Conservation (phyloP, 2,797 vertebrate genomes). For the Benthosema pterotum region DNA sequence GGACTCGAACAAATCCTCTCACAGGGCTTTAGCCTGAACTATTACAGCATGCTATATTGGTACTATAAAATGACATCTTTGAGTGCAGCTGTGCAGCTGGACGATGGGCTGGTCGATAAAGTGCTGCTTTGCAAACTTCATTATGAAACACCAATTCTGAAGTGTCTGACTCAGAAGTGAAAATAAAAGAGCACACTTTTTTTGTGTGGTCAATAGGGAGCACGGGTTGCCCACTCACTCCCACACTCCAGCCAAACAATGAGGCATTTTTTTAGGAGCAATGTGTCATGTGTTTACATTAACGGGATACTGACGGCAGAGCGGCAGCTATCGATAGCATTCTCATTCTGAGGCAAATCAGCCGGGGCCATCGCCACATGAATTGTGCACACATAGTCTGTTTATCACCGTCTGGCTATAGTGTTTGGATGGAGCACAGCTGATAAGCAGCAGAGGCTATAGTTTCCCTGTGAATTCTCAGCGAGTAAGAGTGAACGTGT, state of each 20-base stretch:
- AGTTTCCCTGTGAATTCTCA: conserved; percentile 49
- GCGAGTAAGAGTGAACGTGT: conserved; percentile 34
- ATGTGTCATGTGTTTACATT: conserved; percentile 71
- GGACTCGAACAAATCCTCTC: conserved; percentile 5
- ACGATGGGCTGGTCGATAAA: conserved; percentile 41
- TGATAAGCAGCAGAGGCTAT: conserved; percentile 73
- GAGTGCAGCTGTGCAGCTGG: conserved; percentile 58
- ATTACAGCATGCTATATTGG: conserved; percentile 33
- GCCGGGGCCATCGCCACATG: conserved; percentile 43
- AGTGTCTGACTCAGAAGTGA: conserved; percentile 60
- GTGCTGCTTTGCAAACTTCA: conserved; percentile 63
- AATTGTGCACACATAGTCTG: conserved; percentile 61
- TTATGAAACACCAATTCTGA: conserved; percentile 61
- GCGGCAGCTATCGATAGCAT: conserved; percentile 64
- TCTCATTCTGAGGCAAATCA: conserved; percentile 61
- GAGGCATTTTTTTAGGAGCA: conserved; percentile 72
- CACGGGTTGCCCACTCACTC: conserved; percentile 64
- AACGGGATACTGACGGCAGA: conserved; percentile 53
- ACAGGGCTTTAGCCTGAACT: conserved; percentile 37
- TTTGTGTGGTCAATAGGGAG: conserved; percentile 58
- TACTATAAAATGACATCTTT: conserved; percentile 53
- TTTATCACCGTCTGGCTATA: conserved; percentile 55
- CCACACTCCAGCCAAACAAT: conserved; percentile 69
- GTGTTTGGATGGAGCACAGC: conserved; percentile 57
- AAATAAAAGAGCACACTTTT: conserved; percentile 59